phyloP scores from a whole-genome alignment of 2,888 invertebrate genomes.

The Cataglyphis albicans region DNA sequence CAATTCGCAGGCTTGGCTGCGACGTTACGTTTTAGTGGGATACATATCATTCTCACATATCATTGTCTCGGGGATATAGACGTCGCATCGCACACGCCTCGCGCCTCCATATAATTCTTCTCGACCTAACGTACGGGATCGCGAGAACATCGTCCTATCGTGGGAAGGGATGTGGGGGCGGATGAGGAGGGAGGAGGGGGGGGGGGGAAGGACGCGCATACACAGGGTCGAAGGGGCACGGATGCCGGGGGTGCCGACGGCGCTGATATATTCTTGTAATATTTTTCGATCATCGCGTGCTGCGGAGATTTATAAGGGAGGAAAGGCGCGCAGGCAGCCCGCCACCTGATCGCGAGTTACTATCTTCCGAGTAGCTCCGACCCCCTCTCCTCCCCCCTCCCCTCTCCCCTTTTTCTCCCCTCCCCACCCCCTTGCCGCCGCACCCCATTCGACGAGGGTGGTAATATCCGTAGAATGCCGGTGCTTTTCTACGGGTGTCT shows the following conservation, averaged over 20 bases:
- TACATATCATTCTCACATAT: constrained; percentile 85
- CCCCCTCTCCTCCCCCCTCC: neutral
- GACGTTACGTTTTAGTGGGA: constrained; percentile 60
- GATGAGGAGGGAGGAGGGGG: constrained; percentile 31
- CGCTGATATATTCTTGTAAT: constrained; percentile 86
- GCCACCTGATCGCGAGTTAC: constrained; percentile 85
- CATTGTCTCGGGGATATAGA: constrained; percentile 85
- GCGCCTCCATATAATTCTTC: constrained; percentile 80
- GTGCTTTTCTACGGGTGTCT: constrained; percentile 56
- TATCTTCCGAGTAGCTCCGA: constrained; percentile 69
- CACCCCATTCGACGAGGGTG: constrained; percentile 48
- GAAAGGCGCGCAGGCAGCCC: constrained; percentile 76
- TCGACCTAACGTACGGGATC: constrained; percentile 72
- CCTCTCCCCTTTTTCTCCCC: neutral
- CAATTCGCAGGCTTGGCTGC: constrained; percentile 65
- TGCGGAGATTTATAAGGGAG: constrained; percentile 84
- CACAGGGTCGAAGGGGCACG: constrained; percentile 48
- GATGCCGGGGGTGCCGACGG: constrained; percentile 81
- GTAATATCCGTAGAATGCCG: constrained; percentile 45
- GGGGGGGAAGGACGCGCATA: constrained; percentile 30
- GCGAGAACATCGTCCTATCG: constrained; percentile 62
- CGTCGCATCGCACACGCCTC: constrained; percentile 79
- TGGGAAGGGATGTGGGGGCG: constrained; percentile 50
- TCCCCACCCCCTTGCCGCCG: neutral
- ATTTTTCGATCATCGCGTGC: constrained; percentile 86